Percentiles rank a stretch among this genome's conserved stretches.
Conservation (phyloP, 2,888 invertebrate species). For the Phalangium opilio region DNA sequence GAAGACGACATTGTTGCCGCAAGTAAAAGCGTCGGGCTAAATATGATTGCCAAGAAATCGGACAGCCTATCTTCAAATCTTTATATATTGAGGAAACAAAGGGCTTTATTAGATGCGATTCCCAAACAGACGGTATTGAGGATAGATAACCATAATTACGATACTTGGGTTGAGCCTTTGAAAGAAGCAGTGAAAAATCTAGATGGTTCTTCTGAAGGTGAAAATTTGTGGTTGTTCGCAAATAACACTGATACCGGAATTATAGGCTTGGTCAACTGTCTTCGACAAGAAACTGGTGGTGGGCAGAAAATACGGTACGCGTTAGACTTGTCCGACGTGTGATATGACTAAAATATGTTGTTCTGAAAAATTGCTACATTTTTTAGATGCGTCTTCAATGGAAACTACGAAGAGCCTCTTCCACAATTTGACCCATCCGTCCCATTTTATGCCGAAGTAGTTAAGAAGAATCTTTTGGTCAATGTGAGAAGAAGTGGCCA, state of each 20-base stretch:
- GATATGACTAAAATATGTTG: too few relatives aligned
- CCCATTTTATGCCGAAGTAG: conserved; percentile 22
- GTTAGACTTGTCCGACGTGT: conserved; percentile 4
- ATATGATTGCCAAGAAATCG: conserved; percentile 37
- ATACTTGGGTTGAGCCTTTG: conserved; percentile 60
- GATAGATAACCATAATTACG: conserved; percentile 14
- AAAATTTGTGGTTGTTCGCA: conserved; percentile 44
- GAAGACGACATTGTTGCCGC: conserved; percentile 14
- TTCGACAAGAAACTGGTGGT: conserved; percentile 74
- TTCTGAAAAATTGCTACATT: too few relatives aligned
- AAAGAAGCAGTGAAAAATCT: conserved; percentile 55
- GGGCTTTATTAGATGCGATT: conserved; percentile 11
- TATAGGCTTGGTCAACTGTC: conserved; percentile 76
- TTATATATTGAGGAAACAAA: conserved; percentile 46
- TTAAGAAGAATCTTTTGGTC: conserved; percentile 55
- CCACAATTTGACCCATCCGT: too few relatives aligned
- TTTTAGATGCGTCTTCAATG: too few relatives aligned
- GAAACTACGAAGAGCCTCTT: too few relatives aligned
- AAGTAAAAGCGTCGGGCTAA: conserved; percentile 16
- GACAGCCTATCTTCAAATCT: conserved; percentile 40
- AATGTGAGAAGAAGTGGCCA: conserved; percentile 47
- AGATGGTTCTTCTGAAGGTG: conserved; percentile 36
- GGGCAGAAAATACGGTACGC: conserved; percentile 54
- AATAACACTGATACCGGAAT: conserved; percentile 56
- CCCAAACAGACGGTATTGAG: conserved; percentile 14